Evolutionary conservation across 2,888 invertebrate species (phyloP).

Genomic region (Slavum lentiscoides): DNA sequence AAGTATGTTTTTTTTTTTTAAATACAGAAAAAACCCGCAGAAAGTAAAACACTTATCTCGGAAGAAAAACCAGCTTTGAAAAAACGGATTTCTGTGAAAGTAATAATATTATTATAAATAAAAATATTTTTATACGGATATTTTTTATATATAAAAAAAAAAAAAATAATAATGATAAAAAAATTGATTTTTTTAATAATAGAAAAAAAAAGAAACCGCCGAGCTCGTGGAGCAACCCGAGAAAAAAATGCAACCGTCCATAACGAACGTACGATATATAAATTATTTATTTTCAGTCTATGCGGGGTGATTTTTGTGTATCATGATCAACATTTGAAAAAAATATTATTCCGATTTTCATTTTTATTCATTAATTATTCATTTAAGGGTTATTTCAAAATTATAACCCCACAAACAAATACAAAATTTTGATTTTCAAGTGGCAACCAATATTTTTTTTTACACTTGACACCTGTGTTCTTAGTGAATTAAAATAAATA

Average conservation of each 20-base stretch:
- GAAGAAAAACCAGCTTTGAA: constrained; percentile 21
- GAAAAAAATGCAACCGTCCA: constrained; percentile 43
- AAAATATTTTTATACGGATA: no score
- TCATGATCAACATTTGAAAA: no score
- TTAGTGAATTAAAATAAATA: no score
- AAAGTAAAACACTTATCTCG: constrained; percentile 3
- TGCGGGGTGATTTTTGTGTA: neutral
- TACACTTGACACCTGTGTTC: no score
- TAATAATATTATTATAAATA: constrained; percentile 20
- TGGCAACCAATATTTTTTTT: no score
- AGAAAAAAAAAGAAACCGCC: constrained; percentile 36
- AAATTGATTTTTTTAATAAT: neutral
- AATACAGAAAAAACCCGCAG: constrained; percentile 12
- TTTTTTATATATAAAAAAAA: no score
- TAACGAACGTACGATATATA: constrained; percentile 32
- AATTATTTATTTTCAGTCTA: neutral
- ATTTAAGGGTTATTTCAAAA: no score
- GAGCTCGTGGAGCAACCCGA: constrained; percentile 27
- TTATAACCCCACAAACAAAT: no score
- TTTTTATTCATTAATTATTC: no score
- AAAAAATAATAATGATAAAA: no score
- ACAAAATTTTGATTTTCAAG: no score
- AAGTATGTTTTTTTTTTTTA: neutral
- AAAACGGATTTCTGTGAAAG: constrained; percentile 47
- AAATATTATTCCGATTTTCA: no score